Base-by-base conservation (phyloP, 2,113 vertebrate species). In the Eclectus roratus region DNA sequence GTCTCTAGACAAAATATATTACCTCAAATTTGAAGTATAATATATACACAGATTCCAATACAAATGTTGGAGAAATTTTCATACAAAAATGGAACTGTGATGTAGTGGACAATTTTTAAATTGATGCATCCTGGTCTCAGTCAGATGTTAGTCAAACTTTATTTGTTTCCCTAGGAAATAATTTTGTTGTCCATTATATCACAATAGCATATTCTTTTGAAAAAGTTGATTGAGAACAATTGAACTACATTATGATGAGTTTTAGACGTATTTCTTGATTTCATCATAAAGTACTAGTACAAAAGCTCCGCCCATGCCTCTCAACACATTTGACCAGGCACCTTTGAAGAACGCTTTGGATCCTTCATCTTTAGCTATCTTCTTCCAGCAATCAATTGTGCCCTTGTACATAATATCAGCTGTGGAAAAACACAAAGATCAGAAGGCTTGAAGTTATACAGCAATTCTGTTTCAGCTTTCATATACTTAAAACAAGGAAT, bases 401-500 rank as follows among this genome's bases (percentile, higher is more conserved):
- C 99, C 99, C 91, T 97, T 98, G 97, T 99, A 99, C 99, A 99
- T 99, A 96, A 99, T 99, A 90, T 99, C 99, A 95, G 99, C 99
- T 99, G 98, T 97, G 95, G 90, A 97, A 88, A 98, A 37, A 97
- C 17, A 74, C 28, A 68, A 71, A 88, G 13, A 53, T 97, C 18
- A 98, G 82, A 66, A 70, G 41, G 21, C 93, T 64, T 86, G 18
- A 68, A 77, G 37, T 73, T 43, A 73, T 1, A 61, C 50, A 31
- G 39, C n/a, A 87, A 56, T 20, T 60, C 63, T 53, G 17, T 87
- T 79, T 79, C 47, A 79, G 43, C 33, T 66, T 61, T 10, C 35
- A 21, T n/a, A 16, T 44, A 65, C n/a, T 70, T 76, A 66, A 65
- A 64, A 18, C 2, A 39, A 39, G 31, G n/a, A 78, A 44, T 65